phyloP scores from a whole-genome alignment of 1,140 invertebrate species.

The Solenopsis fugax region DNA sequence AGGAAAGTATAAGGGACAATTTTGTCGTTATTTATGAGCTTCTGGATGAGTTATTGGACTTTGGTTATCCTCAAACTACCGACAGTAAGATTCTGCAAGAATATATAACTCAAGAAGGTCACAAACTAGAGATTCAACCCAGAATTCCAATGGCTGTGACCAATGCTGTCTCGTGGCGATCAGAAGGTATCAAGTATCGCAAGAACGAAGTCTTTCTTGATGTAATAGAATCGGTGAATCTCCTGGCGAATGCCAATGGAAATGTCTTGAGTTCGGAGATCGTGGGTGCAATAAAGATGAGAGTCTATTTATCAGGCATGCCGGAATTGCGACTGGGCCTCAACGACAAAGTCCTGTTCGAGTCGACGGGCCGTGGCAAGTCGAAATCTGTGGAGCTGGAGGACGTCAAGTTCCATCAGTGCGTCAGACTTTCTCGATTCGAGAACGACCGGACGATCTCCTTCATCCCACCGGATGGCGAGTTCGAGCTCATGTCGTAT shows the following conservation, averaged over 20 bases:
- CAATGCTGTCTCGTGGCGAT: conserved; percentile 99
- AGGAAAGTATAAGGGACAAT: conserved; percentile 99
- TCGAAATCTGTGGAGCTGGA: conserved; percentile 99
- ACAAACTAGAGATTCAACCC: conserved; percentile 98
- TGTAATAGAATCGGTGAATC: conserved; percentile 99
- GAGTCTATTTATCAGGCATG: conserved; percentile 99
- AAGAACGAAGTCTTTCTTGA: conserved; percentile 99
- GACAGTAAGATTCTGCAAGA: conserved; percentile 99
- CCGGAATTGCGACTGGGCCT: conserved; percentile 98
- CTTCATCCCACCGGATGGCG: conserved; percentile 99
- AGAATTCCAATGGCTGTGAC: conserved; percentile 99
- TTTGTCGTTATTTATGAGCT: conserved; percentile 99
- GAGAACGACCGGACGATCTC: conserved; percentile 99
- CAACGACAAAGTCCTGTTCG: conserved; percentile 99
- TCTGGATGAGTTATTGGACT: conserved; percentile 99
- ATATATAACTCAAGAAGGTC: conserved; percentile 99
- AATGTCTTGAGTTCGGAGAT: conserved; percentile 99
- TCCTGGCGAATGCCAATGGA: conserved; percentile 98
- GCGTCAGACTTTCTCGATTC: conserved; percentile 98
- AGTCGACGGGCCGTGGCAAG: conserved; percentile 98
- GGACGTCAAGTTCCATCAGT: conserved; percentile 99
- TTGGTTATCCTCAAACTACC: conserved; percentile 99
- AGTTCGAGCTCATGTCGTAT: conserved; percentile 99
- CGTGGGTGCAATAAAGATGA: conserved; percentile 99
- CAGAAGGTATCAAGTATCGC: conserved; percentile 99